Conservation (phyloP, 2,888 invertebrate genomes). For the Melanostoma mellinum region DNA sequence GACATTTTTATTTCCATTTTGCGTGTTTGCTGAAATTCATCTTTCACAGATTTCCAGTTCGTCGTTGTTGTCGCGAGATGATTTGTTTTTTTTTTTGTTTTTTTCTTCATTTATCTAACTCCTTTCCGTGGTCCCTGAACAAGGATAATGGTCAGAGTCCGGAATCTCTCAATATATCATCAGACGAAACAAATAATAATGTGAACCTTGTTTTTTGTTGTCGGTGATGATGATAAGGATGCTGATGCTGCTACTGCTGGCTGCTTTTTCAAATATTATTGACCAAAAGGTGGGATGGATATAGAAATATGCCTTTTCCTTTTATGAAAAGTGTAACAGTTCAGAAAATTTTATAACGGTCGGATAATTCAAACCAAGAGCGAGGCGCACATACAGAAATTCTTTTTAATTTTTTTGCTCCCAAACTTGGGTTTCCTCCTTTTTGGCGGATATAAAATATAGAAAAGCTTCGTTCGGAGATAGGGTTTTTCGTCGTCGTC, state of each 20-base stretch:
- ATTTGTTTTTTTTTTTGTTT: conserved; percentile 14
- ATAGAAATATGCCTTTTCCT: conserved; percentile 39
- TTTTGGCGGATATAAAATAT: conserved; percentile 7
- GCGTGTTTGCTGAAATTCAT: conserved; percentile 47
- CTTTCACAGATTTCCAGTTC: conserved; percentile 39
- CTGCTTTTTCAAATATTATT: conserved; percentile 46
- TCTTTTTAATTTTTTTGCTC: not conserved
- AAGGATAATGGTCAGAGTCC: conserved; percentile 66
- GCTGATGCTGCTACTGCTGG: conserved; percentile 13
- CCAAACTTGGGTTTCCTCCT: not conserved
- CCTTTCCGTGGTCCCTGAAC: conserved; percentile 5
- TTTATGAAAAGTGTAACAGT: conserved; percentile 57
- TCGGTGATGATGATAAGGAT: conserved; percentile 48
- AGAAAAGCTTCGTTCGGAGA: conserved; percentile 1
- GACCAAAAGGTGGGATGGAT: conserved; percentile 1
- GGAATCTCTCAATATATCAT: conserved; percentile 67
- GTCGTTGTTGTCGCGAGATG: conserved; percentile 41
- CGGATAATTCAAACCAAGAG: conserved; percentile 58
- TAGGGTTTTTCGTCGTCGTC: conserved; percentile 19
- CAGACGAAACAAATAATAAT: conserved; percentile 68
- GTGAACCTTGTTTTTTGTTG: conserved; percentile 34
- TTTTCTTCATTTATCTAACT: not conserved
- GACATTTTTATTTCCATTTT: conserved; percentile 62
- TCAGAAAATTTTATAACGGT: conserved; percentile 68
- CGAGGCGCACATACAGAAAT: conserved; percentile 20